phyloP scores from a whole-genome alignment of 1,140 invertebrate species.

The Aphelenchoides avenae region DNA sequence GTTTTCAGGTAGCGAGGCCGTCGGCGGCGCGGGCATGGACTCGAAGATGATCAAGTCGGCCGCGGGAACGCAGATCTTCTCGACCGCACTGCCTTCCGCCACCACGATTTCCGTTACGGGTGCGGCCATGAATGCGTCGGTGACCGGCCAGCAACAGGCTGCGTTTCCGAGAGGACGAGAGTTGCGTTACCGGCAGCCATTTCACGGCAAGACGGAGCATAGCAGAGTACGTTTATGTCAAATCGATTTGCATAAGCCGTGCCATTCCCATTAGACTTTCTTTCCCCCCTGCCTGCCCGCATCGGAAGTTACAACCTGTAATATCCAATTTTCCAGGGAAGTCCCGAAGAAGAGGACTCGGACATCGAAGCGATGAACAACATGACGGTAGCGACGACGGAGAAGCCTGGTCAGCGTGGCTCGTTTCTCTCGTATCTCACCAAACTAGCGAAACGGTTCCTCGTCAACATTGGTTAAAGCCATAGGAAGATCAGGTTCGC shows the following conservation, averaged over 20 bases:
- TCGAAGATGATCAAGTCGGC: constrained; percentile 53
- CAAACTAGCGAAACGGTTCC: constrained; percentile 55
- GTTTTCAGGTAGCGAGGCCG: constrained; percentile 3
- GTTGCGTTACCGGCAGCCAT: constrained; percentile 55
- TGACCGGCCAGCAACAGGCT: constrained; percentile 11
- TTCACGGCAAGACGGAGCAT: constrained; percentile 59
- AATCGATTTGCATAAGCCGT: constrained; percentile 12
- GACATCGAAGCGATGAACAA: constrained; percentile 34
- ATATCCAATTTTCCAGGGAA: constrained; percentile 21
- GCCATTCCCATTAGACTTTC: too few relatives aligned
- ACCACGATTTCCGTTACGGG: too few relatives aligned
- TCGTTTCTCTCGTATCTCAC: constrained; percentile 57
- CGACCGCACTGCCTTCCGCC: constrained; percentile 22
- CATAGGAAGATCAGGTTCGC: too few relatives aligned
- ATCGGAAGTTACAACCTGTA: neutral
- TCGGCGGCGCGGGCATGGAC: constrained; percentile 1
- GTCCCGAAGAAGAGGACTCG: constrained; percentile 41
- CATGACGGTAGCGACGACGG: constrained; percentile 11
- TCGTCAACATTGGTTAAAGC: too few relatives aligned
- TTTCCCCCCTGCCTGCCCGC: too few relatives aligned
- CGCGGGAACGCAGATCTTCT: constrained; percentile 11
- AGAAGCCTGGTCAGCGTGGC: constrained; percentile 29
- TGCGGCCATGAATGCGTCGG: constrained; percentile 14
- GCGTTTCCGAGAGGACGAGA: constrained; percentile 56
- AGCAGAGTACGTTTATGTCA: constrained; percentile 39